Base-by-base conservation (phyloP, 2,113 vertebrate species). In the Pachypanchax playfairii region DNA sequence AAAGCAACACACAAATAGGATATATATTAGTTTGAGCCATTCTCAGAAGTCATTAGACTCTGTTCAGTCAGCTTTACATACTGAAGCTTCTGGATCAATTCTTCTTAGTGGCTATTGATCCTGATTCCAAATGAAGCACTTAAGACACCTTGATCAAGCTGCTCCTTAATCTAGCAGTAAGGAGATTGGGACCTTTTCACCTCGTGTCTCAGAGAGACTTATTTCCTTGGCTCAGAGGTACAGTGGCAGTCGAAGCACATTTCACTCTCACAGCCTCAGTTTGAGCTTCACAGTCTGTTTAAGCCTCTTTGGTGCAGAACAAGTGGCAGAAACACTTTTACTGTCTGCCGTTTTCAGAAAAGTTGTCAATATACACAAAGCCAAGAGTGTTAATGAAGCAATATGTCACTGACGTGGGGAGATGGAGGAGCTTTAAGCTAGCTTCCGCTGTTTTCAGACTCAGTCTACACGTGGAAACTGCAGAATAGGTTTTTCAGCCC, bases 61-160 rank as follows among this genome's bases (percentile, higher is more conserved):
- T 51, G 65, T 86, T 85, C 85, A 80, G 85, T 85, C 83, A 85
- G 77, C 69, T 84, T 58, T 66, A 73, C 75, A 86, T 76, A 47
- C 55, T n/a, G 7, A 79, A 73, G 73, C 76, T 65, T 74, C 59
- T 5, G n/a, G 82, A 79, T 84, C 84, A 77, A 75, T 84, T 82
- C 83, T 73, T 83, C 83, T 86, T 84, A 85, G 85, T 48, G 25
- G 61, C 63, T 75, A 86, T 87, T 75, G 86, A 89, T 88, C 75
- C 83, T 65, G 83, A 83, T 85, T 83, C 77, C 65, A 72, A 77
- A 85, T 84, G 74, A 81, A 86, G 82, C 83, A 86, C 81, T 88
- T 87, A 88, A 84, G 83, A 78, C 61, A 65, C 81, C 79, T 82
- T 86, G 81, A 89, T 89, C 79, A 87, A 85, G 88, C 77, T 63